phyloP scores from a whole-genome alignment of 2,113 vertebrate genomes.

The Paralichthys olivaceus region DNA sequence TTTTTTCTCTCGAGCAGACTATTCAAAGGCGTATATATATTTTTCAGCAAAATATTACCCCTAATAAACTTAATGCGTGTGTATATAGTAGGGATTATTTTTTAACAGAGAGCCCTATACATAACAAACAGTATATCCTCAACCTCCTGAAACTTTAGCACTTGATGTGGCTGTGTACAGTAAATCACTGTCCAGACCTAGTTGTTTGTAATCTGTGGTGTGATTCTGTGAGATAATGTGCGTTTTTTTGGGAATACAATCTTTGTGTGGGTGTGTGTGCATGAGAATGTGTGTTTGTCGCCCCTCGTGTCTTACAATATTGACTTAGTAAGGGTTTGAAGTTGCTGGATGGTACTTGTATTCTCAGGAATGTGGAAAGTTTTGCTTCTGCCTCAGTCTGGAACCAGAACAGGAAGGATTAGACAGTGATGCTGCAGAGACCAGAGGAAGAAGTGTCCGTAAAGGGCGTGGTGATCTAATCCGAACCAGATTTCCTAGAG shows the following conservation, averaged over 20 bases:
- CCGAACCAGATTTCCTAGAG: slow-evolving; percentile 37
- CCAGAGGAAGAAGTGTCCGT: slow-evolving; percentile 36
- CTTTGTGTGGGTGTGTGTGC: slow-evolving; percentile 34
- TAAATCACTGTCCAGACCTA: slow-evolving; percentile 79
- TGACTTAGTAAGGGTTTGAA: slow-evolving; percentile 77
- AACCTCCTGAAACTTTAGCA: slow-evolving; percentile 76
- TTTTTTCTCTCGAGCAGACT: slow-evolving; percentile 56
- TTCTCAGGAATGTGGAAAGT: slow-evolving; percentile 81
- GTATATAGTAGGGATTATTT: slow-evolving; percentile 81
- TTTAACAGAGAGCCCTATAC: slow-evolving; percentile 79
- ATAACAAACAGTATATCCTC: slow-evolving; percentile 77
- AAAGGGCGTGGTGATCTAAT: slow-evolving; percentile 36
- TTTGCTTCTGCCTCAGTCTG: slow-evolving; percentile 80
- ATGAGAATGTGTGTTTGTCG: slow-evolving; percentile 36
- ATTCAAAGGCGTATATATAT: slow-evolving; percentile 77
- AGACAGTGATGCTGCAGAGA: slow-evolving; percentile 61
- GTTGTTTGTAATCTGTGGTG: slow-evolving; percentile 75
- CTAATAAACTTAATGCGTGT: slow-evolving; percentile 59
- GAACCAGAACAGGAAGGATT: slow-evolving; percentile 66
- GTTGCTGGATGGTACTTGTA: slow-evolving; percentile 79
- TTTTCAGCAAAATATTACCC: slow-evolving; percentile 77
- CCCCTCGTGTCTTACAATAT: slow-evolving; percentile 76
- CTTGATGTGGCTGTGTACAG: slow-evolving; percentile 82
- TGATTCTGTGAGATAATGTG: slow-evolving; percentile 65
- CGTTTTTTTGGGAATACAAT: slow-evolving; percentile 68